phyloP scores from a whole-genome alignment of 2,888 invertebrate species.

The Andrena bucephala region DNA sequence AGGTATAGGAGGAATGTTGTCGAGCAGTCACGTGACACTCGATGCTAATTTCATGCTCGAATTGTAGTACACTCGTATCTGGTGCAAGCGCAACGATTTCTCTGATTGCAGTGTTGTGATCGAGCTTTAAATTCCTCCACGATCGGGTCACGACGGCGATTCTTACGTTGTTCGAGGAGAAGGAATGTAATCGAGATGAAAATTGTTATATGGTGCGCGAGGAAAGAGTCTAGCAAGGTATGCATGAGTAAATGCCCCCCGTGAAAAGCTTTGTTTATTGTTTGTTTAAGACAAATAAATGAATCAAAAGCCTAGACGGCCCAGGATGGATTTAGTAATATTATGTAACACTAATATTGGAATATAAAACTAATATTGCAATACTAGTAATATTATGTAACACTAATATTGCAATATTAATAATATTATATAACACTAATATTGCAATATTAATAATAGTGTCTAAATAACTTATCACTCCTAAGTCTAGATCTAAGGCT shows the following conservation, averaged over 20 bases:
- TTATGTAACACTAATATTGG: no score
- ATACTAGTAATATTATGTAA: no score
- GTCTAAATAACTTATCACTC: no score
- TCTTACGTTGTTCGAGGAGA: neutral
- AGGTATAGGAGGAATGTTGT: neutral
- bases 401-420: no score
- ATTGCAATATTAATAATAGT: no score
- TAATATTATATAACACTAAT: no score
- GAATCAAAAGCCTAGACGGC: no score
- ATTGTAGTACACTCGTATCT: neutral
- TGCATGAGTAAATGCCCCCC: neutral
- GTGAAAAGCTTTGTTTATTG: no score
- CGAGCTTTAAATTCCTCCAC: neutral
- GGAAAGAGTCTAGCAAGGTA: neutral
- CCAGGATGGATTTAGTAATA: no score
- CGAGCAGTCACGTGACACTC: neutral
- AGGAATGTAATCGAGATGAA: neutral
- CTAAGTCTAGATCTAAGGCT: no score
- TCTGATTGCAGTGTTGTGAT: neutral
- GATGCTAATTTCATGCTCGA: slow-evolving; percentile 23
- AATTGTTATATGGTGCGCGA: neutral
- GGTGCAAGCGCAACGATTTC: slow-evolving; percentile 7
- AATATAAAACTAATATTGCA: no score
- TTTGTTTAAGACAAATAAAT: no score
- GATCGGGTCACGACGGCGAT: neutral